A percentile compares a stretch with the other conserved stretches of the same genome.
Conservation (phyloP, 1,140 invertebrate genomes). For the Phymorhynchus buccinoides region DNA sequence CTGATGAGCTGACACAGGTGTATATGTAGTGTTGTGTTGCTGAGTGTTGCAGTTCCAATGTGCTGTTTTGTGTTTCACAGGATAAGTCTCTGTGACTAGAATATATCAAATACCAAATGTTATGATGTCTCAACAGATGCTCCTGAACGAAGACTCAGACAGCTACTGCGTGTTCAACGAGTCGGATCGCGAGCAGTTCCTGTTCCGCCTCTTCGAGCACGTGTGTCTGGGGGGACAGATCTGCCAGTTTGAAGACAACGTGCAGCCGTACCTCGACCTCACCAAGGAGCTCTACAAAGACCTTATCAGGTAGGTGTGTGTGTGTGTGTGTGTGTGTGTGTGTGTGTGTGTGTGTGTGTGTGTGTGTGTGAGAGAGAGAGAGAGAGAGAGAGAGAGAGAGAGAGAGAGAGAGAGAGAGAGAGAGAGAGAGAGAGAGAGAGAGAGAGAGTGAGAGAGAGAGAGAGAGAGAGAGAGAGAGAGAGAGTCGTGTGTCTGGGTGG, state of each 20-base stretch:
- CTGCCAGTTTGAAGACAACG: slow-evolving; percentile 79
- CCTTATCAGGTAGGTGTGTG: slow-evolving; percentile 75
- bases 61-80: too few species aligned
- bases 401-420: too few species aligned
- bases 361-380: too few species aligned
- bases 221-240: slow-evolving; percentile 78
- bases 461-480: too few species aligned
- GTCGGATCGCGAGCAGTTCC: slow-evolving; percentile 77
- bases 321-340: too few species aligned
- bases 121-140: too few species aligned
- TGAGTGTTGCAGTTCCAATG: too few species aligned
- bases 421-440: too few species aligned
- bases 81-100: too few species aligned
- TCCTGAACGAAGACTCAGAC: slow-evolving; percentile 76
- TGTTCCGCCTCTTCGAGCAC: slow-evolving; percentile 78
- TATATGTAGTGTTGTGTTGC: neutral
- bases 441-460: too few species aligned
- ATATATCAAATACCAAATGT: too few species aligned
- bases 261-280: slow-evolving; percentile 77
- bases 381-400: too few species aligned
- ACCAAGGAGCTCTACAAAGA: slow-evolving; percentile 79
- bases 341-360: neutral
- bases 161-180: slow-evolving; percentile 74
- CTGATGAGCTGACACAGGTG: slow-evolving; percentile 77
- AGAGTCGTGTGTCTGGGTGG: slow-evolving; percentile 79